These are phyloP conservation scores for Styela clava DNA, from an alignment of 23 tunicate genomes.

Conservation along the genomic window DNA sequence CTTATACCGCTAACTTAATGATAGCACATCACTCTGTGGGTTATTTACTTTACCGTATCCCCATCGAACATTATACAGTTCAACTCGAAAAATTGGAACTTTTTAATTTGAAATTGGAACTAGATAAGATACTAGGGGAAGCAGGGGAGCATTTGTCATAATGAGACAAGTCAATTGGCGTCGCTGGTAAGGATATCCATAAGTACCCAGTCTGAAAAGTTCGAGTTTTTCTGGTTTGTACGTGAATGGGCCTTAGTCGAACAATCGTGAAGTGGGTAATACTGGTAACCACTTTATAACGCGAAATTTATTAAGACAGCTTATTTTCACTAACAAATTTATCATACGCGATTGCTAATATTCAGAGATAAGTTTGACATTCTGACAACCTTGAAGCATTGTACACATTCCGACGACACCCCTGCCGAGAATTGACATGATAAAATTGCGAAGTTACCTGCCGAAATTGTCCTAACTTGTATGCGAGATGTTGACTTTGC, in stretches of 20 bases:
- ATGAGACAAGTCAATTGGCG: neutral
- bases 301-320: neutral
- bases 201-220: too few relatives aligned
- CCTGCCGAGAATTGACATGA: neutral
- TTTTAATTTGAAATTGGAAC: too few relatives aligned
- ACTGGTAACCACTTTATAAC: neutral
- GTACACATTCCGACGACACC: neutral
- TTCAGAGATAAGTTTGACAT: neutral
- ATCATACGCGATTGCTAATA: neutral
- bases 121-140: too few relatives aligned
- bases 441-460: neutral
- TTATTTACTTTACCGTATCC: too few relatives aligned
- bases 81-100: too few relatives aligned
- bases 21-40: too few relatives aligned
- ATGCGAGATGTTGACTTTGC: neutral
- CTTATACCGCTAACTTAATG: too few relatives aligned
- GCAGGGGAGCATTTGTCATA: neutral
- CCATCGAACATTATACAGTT: too few relatives aligned
- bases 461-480: neutral
- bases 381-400: neutral
- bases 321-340: neutral
- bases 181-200: neutral
- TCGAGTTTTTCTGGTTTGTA: too few relatives aligned
- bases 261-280: too few relatives aligned
- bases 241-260: too few relatives aligned